These are phyloP conservation scores for Pyrrhosoma nymphula DNA, from an alignment of 2,888 invertebrate genomes.

Conservation along the genomic window DNA sequence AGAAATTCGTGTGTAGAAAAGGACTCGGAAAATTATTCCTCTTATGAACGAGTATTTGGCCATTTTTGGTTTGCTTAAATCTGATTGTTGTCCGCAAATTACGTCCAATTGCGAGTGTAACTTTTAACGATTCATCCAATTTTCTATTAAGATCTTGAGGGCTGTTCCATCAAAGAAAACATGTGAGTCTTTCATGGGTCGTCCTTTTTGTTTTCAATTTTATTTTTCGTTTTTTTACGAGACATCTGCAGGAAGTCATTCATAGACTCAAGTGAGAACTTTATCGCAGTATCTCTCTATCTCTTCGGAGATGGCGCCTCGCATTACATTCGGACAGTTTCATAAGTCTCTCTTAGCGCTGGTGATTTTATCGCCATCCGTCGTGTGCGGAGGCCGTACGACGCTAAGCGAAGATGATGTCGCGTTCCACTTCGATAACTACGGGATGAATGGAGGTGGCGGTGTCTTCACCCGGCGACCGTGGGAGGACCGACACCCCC, in stretches of 20 bases:
- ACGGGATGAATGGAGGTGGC: not conserved
- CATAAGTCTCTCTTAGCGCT: not conserved
- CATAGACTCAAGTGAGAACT: not conserved
- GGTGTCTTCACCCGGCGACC: not conserved
- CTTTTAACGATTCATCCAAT: not conserved
- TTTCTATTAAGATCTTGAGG: not conserved
- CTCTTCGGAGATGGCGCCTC: not conserved
- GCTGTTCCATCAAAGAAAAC: not conserved
- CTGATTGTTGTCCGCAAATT: no score
- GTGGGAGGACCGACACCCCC: not conserved
- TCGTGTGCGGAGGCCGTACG: not conserved
- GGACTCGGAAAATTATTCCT: no score
- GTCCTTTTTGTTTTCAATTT: not conserved
- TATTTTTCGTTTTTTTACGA: not conserved
- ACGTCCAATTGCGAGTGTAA: no score
- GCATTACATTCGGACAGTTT: not conserved
- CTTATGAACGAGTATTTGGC: no score
- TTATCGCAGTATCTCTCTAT: not conserved
- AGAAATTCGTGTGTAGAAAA: no score
- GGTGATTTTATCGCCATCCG: not conserved
- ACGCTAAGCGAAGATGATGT: not conserved
- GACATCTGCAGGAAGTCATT: not conserved
- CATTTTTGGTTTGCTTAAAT: no score
- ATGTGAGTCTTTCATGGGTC: not conserved
- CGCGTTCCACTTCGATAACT: not conserved